Conservation (phyloP, 1,140 invertebrate genomes). For the Zaprionus davidi region DNA sequence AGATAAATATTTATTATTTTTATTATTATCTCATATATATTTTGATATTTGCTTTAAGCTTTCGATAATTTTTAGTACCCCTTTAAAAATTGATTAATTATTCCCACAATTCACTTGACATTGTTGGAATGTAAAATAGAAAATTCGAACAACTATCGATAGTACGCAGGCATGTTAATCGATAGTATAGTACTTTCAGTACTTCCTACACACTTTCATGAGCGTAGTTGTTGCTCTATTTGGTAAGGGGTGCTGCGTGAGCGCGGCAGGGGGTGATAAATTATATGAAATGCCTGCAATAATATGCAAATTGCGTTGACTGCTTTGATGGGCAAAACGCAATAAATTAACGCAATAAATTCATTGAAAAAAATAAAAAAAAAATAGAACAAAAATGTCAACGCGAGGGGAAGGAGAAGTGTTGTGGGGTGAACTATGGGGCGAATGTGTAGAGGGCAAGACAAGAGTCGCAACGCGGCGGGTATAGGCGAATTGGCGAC, state of each 20-base stretch:
- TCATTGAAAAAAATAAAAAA: constrained; percentile 33
- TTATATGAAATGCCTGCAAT: constrained; percentile 60
- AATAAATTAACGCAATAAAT: constrained; percentile 79
- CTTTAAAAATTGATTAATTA: background rate
- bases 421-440: background rate
- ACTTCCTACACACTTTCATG: background rate
- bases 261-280: constrained; percentile 44
- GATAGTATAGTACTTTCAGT: background rate
- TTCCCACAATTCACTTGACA: background rate
- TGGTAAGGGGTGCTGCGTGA: background rate
- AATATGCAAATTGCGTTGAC: constrained; percentile 69
- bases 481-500: constrained; percentile 40
- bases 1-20: too few relatives aligned
- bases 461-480: background rate
- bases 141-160: too few relatives aligned
- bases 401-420: background rate
- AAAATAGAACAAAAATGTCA: constrained; percentile 38
- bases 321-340: constrained; percentile 51
- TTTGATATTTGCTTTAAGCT: too few relatives aligned
- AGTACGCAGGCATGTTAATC: too few relatives aligned
- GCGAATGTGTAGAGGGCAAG: background rate
- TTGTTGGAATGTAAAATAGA: too few relatives aligned
- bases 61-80: background rate
- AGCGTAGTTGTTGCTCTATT: background rate
- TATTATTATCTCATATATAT: too few relatives aligned